Evolutionary conservation across 2,113 vertebrate species (phyloP).

Genomic region (Tenebrosternarchus preto): DNA sequence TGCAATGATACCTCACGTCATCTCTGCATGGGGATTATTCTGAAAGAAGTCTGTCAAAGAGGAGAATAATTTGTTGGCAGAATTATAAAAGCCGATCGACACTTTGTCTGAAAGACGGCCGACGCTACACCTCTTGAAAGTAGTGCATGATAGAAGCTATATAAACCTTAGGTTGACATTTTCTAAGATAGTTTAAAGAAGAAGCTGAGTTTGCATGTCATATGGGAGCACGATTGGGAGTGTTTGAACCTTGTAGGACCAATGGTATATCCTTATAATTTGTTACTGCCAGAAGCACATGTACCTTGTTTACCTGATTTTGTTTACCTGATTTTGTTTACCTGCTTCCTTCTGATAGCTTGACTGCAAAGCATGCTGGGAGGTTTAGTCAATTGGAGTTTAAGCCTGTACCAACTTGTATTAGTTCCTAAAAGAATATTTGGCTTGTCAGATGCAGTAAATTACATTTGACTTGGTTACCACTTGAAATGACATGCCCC

Average conservation of each 20-base stretch:
- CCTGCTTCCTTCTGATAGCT: neutral
- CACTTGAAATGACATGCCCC: neutral
- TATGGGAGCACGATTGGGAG: too few relatives aligned
- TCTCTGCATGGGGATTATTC: neutral
- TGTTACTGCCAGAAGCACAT: neutral
- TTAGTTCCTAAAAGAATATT: neutral
- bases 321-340: conserved; percentile 4
- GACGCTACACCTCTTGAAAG: too few relatives aligned
- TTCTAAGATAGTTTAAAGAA: too few relatives aligned
- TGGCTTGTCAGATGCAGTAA: neutral
- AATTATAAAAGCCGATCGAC: neutral
- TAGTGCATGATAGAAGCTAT: too few relatives aligned
- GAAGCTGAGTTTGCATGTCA: too few relatives aligned
- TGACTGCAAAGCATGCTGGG: neutral
- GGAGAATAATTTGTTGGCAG: conserved; percentile 4
- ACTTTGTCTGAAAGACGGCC: too few relatives aligned
- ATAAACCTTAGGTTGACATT: too few relatives aligned
- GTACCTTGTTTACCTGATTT: neutral
- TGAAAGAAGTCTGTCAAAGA: neutral
- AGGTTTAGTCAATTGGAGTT: neutral
- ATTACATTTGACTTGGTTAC: neutral
- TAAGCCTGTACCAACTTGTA: neutral
- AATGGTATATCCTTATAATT: neutral
- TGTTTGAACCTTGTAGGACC: too few relatives aligned
- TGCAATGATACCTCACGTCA: too few relatives aligned